phyloP scores from a whole-genome alignment of 1,140 invertebrate species.

The Eulimnadia texana region DNA sequence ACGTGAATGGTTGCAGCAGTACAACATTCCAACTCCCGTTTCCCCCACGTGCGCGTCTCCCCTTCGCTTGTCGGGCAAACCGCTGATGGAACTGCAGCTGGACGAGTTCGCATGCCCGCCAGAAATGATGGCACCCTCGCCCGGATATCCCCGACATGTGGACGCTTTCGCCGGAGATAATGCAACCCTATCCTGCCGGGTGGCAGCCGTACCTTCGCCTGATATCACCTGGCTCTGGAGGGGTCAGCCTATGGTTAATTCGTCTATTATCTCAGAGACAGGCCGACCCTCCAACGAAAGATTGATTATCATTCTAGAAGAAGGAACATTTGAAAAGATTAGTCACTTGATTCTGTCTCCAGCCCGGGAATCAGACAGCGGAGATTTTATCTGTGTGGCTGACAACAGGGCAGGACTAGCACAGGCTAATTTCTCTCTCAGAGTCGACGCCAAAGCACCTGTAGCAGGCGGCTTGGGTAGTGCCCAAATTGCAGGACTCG shows the following conservation, averaged over 20 bases:
- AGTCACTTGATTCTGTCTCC: conserved; percentile 70
- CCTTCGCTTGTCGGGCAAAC: conserved; percentile 25
- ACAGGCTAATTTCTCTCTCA: conserved; percentile 78
- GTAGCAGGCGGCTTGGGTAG: conserved; percentile 64
- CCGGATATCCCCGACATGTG: conserved; percentile 41
- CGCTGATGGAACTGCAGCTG: conserved; percentile 54
- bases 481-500: conserved; percentile 69
- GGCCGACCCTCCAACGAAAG: conserved; percentile 30
- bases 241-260: conserved; percentile 59
- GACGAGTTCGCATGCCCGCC: conserved; percentile 80
- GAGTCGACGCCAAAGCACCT: conserved; percentile 55
- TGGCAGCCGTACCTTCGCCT: conserved; percentile 63
- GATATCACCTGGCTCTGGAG: conserved; percentile 76
- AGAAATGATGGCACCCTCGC: conserved; percentile 46
- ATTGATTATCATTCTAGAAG: conserved; percentile 61
- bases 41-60: conserved; percentile 55
- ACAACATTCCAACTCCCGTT: conserved; percentile 64
- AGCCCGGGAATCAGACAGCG: conserved; percentile 71
- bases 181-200: conserved; percentile 62
- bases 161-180: conserved; percentile 66
- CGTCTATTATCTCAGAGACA: conserved; percentile 36
- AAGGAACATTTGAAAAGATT: conserved; percentile 49
- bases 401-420: conserved; percentile 81
- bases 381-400: conserved; percentile 78
- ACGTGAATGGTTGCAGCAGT: conserved; percentile 65